phyloP scores from a whole-genome alignment of 2,797 vertebrate species.

The Helicolenus hilgendorfi region DNA sequence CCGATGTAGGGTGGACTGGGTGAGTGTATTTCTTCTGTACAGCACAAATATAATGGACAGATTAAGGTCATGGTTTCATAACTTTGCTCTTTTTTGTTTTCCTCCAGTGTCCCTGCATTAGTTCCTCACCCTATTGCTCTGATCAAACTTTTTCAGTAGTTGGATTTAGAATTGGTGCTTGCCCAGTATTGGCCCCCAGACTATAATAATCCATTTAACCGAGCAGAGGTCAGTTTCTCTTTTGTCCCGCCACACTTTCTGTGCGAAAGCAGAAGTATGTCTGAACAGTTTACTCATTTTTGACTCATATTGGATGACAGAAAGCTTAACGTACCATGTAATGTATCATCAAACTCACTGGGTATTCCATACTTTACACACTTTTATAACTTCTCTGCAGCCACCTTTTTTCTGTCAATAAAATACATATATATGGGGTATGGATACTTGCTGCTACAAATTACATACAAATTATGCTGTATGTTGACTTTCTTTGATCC shows the following conservation, averaged over 20 bases:
- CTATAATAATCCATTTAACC: constrained; percentile 18
- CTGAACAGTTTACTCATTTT: neutral
- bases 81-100: constrained; percentile 19
- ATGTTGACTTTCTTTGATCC: neutral
- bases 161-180: neutral
- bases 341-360: neutral
- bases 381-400: neutral
- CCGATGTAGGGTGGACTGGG: neutral
- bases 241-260: neutral
- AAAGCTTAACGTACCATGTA: neutral
- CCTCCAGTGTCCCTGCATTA: neutral
- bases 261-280: neutral
- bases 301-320: neutral
- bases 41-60: constrained; percentile 46
- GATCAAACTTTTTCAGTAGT: neutral
- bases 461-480: neutral
- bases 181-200: neutral
- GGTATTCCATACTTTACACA: neutral
- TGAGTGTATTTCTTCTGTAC: constrained; percentile 18
- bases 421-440: neutral
- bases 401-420: neutral
- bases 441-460: neutral
- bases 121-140: neutral
- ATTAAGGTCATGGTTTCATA: constrained; percentile 72
- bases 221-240: constrained; percentile 12